Evolutionary conservation across 1,140 invertebrate genomes (phyloP), one percentile per base, ranked within the genome.

Genomic region (Brachionus manjavacas): DNA sequence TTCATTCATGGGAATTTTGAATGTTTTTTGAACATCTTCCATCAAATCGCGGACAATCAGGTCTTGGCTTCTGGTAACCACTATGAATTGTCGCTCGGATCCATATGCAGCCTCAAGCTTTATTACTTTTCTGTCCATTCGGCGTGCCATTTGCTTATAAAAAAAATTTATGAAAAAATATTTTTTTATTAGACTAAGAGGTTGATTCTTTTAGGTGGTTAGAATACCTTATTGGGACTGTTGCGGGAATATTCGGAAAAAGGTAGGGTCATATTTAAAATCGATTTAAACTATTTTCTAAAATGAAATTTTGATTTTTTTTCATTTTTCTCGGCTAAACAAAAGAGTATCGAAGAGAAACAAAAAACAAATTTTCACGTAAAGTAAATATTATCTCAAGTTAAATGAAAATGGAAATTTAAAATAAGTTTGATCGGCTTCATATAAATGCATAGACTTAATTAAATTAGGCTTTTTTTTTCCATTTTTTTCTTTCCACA

Each of bases 61-160:
- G 28, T 83, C 81, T 20, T 72, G 60, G 41, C 28, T 35, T 31
- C 81, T 64, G 16, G 46, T 70, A 7, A 83, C 64, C 9, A 83
- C 60, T 16, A 83, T 46, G n/a, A 52, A 68, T 20, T 83, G 60
- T 14, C 81, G n/a, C 12, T 83, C 60, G 1, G 81, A 83, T 49
- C 81, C 81, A 41, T 49, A 83, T 9, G 81, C 81, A 25, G 81
- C 81, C 35, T 83, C 81, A 3, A 83, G 31, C 35, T 83, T 83
- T 28, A 83, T 70, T n/a, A 83, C 81, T 70, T 83, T 83, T 68
- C 81, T 52, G 60, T 83, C 81, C 60, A 68, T 68, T 16, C 81
- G 81, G 70, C 81, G 81, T 14, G 81, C 81, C 81, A 83, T 83
- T 83, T 83, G 60, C 81, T 83, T 83, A 28, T n/a, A 83, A 83